Evolutionary conservation across 2,113 vertebrate genomes (phyloP).

Genomic region (Stictonetta naevosa): DNA sequence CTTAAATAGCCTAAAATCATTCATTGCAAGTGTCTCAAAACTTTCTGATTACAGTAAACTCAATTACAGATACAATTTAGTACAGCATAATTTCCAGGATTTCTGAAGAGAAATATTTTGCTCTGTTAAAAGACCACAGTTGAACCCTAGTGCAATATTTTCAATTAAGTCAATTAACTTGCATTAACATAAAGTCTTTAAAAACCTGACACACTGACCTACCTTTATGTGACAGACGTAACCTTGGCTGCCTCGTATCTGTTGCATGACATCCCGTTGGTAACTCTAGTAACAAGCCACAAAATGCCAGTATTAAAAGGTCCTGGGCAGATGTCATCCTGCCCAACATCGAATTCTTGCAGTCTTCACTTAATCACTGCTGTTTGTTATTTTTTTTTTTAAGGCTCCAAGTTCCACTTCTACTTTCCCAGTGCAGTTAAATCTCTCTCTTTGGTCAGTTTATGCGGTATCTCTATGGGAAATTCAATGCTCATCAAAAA

Average conservation of each 20-base stretch:
- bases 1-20: not conserved
- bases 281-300: conserved; percentile 63
- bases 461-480: conserved; percentile 26
- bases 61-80: not conserved
- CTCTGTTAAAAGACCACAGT: not conserved
- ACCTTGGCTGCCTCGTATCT: conserved; percentile 78
- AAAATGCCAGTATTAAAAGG: conserved; percentile 66
- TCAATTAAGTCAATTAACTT: not conserved
- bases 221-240: conserved; percentile 88
- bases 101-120: not conserved
- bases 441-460: conserved; percentile 50
- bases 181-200: conserved; percentile 15
- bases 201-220: conserved; percentile 70
- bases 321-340: conserved; percentile 69
- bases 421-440: conserved; percentile 28
- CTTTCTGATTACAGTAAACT: not conserved
- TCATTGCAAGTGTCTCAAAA: not conserved
- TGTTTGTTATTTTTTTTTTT: conserved; percentile 21
- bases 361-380: conserved; percentile 30
- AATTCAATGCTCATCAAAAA: conserved; percentile 60
- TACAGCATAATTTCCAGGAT: not conserved
- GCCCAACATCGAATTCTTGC: conserved; percentile 26
- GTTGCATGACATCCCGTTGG: conserved; percentile 55
- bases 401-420: conserved; percentile 57
- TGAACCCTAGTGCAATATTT: not conserved